phyloP scores from a whole-genome alignment of 2,888 invertebrate genomes.

The Catocala nupta region DNA sequence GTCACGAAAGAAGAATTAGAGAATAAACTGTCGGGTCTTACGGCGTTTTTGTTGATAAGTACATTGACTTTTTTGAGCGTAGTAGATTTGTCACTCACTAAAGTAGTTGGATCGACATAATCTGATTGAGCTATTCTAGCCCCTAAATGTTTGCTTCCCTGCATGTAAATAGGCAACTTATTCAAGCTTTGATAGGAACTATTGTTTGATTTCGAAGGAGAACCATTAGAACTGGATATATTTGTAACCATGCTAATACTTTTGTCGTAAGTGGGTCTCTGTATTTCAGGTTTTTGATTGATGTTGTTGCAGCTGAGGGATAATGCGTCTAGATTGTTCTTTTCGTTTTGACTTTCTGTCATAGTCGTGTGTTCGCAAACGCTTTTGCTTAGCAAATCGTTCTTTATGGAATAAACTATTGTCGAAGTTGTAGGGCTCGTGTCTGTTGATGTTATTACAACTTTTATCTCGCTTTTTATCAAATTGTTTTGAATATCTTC shows the following conservation, averaged over 20 bases:
- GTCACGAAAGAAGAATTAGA: constrained; percentile 88
- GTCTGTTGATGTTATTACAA: constrained; percentile 76
- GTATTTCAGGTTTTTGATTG: constrained; percentile 61
- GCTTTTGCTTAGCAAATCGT: constrained; percentile 75
- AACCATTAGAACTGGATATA: constrained; percentile 63
- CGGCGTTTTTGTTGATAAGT: constrained; percentile 88
- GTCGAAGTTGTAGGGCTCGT: constrained; percentile 70
- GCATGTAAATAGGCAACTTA: constrained; percentile 89
- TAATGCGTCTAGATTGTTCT: constrained; percentile 74
- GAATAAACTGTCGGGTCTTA: constrained; percentile 85
- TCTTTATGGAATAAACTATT: constrained; percentile 60
- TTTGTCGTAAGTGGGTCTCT: constrained; percentile 71
- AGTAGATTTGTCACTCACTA: constrained; percentile 84
- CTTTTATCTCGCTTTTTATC: constrained; percentile 73
- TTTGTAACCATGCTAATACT: constrained; percentile 74
- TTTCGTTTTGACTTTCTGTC: constrained; percentile 76
- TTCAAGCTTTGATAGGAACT: constrained; percentile 78
- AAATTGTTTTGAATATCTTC: constrained; percentile 61
- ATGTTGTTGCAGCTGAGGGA: constrained; percentile 80
- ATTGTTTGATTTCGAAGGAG: constrained; percentile 75
- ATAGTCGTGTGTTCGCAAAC: constrained; percentile 75
- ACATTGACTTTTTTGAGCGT: constrained; percentile 86
- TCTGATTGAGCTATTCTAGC: constrained; percentile 96
- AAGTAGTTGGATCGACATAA: constrained; percentile 93
- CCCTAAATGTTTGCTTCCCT: constrained; percentile 93